phyloP scores from a whole-genome alignment of 1,140 invertebrate species.

The Pseudomyrmex cubaensis region DNA sequence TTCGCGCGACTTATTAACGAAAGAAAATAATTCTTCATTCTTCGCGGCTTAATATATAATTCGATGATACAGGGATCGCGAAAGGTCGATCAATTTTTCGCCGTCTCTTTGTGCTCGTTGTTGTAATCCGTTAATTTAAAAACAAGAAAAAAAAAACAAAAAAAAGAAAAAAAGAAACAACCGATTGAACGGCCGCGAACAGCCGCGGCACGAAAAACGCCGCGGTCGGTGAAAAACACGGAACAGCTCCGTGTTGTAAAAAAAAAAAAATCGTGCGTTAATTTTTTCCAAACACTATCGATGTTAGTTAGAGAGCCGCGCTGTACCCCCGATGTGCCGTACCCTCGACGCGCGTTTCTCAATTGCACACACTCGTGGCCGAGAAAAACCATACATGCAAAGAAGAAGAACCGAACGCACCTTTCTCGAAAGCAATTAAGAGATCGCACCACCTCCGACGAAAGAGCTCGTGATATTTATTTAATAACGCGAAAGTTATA shows the following conservation, averaged over 20 bases:
- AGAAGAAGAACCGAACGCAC: not conserved
- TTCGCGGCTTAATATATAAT: conserved; percentile 22
- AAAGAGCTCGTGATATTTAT: not conserved
- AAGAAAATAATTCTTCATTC: no score
- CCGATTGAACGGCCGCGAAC: not conserved
- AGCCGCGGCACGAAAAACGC: not conserved
- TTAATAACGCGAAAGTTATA: no score
- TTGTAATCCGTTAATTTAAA: conserved; percentile 13
- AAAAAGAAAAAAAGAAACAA: no score
- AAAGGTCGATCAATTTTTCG: conserved; percentile 28
- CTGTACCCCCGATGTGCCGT: not conserved
- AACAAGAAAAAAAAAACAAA: no score
- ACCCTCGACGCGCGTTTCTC: conserved; percentile 25
- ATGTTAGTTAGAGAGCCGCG: conserved; percentile 35
- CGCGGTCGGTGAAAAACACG: not conserved
- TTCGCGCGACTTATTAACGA: conserved; percentile 46
- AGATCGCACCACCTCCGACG: not conserved
- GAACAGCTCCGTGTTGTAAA: conserved; percentile 4
- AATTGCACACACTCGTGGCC: not conserved
- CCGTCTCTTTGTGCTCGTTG: conserved; percentile 23
- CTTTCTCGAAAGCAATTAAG: not conserved
- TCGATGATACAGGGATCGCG: conserved; percentile 44
- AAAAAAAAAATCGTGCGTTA: conserved; percentile 11
- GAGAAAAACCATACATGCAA: not conserved
- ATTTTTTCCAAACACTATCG: conserved; percentile 48